Evolutionary conservation across 2,888 invertebrate species (phyloP), one percentile per base, ranked within the genome.

Genomic region (Parnassius glacialis): DNA sequence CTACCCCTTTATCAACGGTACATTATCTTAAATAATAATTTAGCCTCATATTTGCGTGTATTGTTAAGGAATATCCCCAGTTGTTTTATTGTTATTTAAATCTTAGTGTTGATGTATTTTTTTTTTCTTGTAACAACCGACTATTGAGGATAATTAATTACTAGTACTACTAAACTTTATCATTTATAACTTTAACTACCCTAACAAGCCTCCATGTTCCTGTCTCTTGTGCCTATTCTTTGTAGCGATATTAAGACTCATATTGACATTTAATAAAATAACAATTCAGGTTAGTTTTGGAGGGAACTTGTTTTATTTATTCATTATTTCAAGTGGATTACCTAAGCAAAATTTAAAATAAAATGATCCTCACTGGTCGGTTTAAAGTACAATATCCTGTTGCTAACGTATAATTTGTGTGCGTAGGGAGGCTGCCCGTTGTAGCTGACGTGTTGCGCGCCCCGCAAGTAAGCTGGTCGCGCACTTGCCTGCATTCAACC

Each of bases 401-500:
- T 65, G 72, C 70, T 76, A 76, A 75, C 69, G 52, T 73, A 67
- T 73, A 66, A 70, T 71, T 74, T 79, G 72, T 83, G 74, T 83
- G 76, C 48, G 48, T 85, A 90, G 90, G 90, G 88, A 78, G 83
- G 90, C 66, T 89, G 90, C 84, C 77, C 88, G 77, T 74, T 90
- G 83, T 91, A 91, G 90, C 90, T 90, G 90, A 88, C 80, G 71
- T 91, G 90, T 78, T 91, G 90, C 87, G 85, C 85, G 84, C 81
- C 79, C 73, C 73, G 74, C 71, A 75, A 77, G 71, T 67, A 68
- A 68, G 67, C 68, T 65, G 66, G 67, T 67, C 68, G 70, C 68
- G 70, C 71, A 67, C 65, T 60, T 62, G 58, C 47, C 41, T 34
- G 13, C 64, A 47, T 20, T 20, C 56, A n/a, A 56, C 48, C 50